phyloP scores from a whole-genome alignment of 2,888 invertebrate species.

The Anthophora plumipes region DNA sequence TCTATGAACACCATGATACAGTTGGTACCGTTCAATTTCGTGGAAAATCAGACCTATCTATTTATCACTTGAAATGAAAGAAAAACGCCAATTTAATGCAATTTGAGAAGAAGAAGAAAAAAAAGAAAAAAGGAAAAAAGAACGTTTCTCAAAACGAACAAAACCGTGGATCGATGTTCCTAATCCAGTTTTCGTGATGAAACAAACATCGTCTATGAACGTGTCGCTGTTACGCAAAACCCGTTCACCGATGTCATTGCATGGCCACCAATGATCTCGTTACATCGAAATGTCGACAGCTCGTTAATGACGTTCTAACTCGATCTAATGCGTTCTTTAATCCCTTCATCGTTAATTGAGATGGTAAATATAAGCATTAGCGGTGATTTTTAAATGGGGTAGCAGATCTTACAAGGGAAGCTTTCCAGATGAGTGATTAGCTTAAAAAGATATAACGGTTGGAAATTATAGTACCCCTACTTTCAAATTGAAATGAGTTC shows the following conservation, averaged over 20 bases:
- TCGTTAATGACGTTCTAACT: neutral
- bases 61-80: neutral
- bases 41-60: neutral
- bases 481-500: too few species aligned
- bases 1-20: constrained; percentile 4
- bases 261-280: neutral
- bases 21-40: neutral
- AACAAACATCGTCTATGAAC: neutral
- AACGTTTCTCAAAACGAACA: neutral
- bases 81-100: neutral
- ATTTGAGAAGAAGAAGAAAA: neutral
- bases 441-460: too few species aligned
- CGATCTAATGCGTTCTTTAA: neutral
- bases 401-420: neutral
- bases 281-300: neutral
- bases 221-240: neutral
- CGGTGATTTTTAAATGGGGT: neutral
- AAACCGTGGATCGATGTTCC: neutral
- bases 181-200: neutral
- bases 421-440: too few species aligned
- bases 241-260: constrained; percentile 8
- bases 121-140: too few species aligned
- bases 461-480: too few species aligned
- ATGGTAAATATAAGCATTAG: neutral
- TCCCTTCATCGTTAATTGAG: constrained; percentile 6